A percentile compares a stretch with the other conserved stretches of the same genome.
Evolutionary conservation across 92 coral and sea anemone genomes (phyloP).

Genomic region (Anthopleura xanthogrammica): DNA sequence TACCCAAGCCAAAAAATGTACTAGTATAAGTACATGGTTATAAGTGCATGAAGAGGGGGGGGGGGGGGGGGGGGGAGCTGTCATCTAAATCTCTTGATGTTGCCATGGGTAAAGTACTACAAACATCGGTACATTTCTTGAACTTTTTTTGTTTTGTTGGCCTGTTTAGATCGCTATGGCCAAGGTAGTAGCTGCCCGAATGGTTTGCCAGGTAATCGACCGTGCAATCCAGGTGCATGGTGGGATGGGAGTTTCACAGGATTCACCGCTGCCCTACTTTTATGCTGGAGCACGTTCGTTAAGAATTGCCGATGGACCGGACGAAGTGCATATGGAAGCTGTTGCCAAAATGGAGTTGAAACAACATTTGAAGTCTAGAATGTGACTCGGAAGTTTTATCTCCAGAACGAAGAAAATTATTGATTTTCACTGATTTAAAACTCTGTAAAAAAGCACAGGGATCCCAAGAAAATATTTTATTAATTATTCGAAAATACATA

Average conservation of each 20-base stretch:
- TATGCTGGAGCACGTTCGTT: constrained; percentile 71
- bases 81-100: too few species aligned
- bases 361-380: constrained; percentile 48
- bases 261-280: constrained; percentile 77
- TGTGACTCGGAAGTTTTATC: constrained; percentile 13
- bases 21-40: too few species aligned
- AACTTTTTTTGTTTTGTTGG: not conserved
- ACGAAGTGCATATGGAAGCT: constrained; percentile 95
- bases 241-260: constrained; percentile 97
- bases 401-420: not conserved
- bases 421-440: too few species aligned
- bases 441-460: too few species aligned
- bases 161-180: constrained; percentile 91
- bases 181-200: constrained; percentile 83
- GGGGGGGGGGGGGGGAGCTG: too few species aligned
- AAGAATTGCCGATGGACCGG: constrained; percentile 99
- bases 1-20: too few species aligned
- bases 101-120: too few species aligned
- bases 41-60: too few species aligned
- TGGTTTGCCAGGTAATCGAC: constrained; percentile 85
- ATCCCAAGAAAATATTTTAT: too few species aligned
- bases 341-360: constrained; percentile 87
- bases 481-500: too few species aligned
- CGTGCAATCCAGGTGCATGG: constrained; percentile 99
- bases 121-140: too few species aligned